phyloP scores from a whole-genome alignment of 2,113 vertebrate species.

The Nothocercus nigrocapillus region DNA sequence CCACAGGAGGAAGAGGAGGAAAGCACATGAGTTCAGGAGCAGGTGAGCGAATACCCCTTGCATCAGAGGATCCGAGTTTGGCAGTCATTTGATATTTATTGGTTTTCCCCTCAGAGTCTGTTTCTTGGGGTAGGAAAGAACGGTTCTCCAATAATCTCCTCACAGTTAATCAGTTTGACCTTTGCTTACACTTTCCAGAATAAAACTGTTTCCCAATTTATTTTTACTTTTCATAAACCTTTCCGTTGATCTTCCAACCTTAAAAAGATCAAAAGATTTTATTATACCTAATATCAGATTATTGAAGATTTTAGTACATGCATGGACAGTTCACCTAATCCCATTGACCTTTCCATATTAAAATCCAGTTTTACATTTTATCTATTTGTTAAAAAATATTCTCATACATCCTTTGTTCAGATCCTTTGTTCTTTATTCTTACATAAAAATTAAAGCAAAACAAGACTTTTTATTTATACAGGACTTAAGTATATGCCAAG shows the following conservation, averaged over 20 bases:
- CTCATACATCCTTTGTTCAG: not conserved
- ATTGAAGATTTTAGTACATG: conserved; percentile 41
- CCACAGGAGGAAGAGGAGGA: not conserved
- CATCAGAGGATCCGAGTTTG: not conserved
- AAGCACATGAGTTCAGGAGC: not conserved
- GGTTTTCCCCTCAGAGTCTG: not conserved
- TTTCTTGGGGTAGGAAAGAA: not conserved
- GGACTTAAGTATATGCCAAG: not conserved
- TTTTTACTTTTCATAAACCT: conserved; percentile 49
- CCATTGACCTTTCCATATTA: conserved; percentile 60
- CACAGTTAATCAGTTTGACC: not conserved
- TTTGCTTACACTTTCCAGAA: not conserved
- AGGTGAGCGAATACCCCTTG: not conserved
- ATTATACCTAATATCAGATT: conserved; percentile 56
- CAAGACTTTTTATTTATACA: not conserved
- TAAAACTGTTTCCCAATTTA: conserved; percentile 38
- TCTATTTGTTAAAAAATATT: not conserved
- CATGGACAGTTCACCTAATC: conserved; percentile 52
- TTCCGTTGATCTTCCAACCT: conserved; percentile 31
- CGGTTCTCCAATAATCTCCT: not conserved
- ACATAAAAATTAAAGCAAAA: not conserved
- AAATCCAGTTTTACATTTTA: conserved; percentile 56
- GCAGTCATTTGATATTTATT: not conserved
- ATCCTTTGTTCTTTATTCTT: not conserved
- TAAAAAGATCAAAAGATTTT: conserved; percentile 63